phyloP scores from a whole-genome alignment of 2,113 vertebrate species.

The Lagopus muta region DNA sequence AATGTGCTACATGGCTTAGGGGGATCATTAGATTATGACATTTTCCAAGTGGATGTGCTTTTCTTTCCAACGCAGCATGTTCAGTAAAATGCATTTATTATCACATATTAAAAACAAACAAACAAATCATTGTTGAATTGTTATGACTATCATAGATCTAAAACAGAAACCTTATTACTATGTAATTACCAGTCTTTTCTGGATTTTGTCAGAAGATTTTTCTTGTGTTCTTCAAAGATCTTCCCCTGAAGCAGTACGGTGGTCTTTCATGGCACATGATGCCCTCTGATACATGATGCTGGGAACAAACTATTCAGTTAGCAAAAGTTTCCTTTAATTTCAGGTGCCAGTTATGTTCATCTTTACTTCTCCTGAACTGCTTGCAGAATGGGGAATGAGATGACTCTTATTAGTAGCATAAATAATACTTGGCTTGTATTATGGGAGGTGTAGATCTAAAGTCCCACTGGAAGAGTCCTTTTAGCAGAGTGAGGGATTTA shows the following conservation, averaged over 20 bases:
- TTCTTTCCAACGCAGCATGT: background rate
- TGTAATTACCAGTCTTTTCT: background rate
- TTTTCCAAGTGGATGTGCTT: slow-evolving; percentile 14
- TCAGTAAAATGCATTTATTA: slow-evolving; percentile 38
- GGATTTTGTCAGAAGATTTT: slow-evolving; percentile 1
- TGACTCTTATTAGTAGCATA: background rate
- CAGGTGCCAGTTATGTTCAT: background rate
- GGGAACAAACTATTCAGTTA: background rate
- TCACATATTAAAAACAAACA: background rate
- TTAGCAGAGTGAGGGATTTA: background rate
- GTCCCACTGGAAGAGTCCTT: background rate
- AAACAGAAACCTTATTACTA: slow-evolving; percentile 34
- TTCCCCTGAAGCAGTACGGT: background rate
- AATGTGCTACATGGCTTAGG: background rate
- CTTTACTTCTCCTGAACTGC: background rate
- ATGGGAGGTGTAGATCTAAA: background rate
- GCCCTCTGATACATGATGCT: slow-evolving; percentile 2
- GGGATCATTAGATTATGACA: background rate
- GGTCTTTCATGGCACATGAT: background rate
- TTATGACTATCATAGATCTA: background rate
- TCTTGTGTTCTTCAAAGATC: slow-evolving; percentile 5
- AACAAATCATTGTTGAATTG: background rate
- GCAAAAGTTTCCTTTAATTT: background rate
- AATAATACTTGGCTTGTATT: background rate
- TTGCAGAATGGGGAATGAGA: background rate